Evolutionary conservation across 2,113 vertebrate genomes (phyloP), one percentile per base, ranked within the genome.

Genomic region (Xiphophorus maculatus): DNA sequence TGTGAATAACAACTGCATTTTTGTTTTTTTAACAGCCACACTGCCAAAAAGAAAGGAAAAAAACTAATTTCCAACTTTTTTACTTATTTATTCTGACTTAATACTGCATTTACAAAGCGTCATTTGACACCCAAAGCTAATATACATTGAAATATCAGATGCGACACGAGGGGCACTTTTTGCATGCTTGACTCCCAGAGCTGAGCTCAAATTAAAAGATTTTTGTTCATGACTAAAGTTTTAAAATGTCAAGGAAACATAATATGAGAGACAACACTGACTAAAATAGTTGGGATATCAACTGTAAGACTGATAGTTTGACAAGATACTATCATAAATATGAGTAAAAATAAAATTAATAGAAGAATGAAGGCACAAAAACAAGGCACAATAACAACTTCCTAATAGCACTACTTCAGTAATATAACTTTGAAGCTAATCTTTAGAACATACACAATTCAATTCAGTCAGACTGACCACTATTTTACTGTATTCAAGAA

Each of bases 371-470:
- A 91, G 84, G 84, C 88, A 90, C 84, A 88, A 75, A 80, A 84
- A 77, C 68, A 87, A 89, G 81, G 84, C 86, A 88, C 78, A 79
- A 82, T 33, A 84, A 85, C 74, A 88, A 65, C 33, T 48, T 74
- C 80, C 30, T 69, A 75, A 68, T 70, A 40, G 29, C 71, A 79
- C 63, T 75, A 82, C 68, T 70, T 25, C 14, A 66, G 61, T 33
- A 70, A 35, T 17, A 75, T 74, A 15, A 70, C 35, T 63, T 76
- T 69, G 71, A 74, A 48, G 74, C 37, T 60, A 58, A 68, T 25
- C 73, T 37, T 37, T 33, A 77, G 25, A 86, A 65, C 40, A 51
- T 5, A 40, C 65, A 77, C 66, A 1, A 62, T 29, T 13, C 63
- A 74, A 30, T 73, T 28, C 25, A 69, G 22, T 77, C 81, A 17